Conservation (phyloP, 2,888 invertebrate species). For the Mythimna ferrago region DNA sequence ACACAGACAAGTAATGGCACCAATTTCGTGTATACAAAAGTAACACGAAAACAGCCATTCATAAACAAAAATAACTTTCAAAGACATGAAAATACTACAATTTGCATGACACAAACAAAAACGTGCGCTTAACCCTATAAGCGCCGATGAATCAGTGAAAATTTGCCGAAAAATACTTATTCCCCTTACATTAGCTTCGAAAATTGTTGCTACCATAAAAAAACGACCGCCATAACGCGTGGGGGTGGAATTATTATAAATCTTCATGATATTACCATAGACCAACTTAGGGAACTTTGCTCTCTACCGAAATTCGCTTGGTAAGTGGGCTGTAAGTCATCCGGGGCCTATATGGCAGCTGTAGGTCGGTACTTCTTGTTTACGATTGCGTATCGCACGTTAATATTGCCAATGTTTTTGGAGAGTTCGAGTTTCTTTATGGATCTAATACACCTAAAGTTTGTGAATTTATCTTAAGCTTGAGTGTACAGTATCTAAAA, state of each 20-base stretch:
- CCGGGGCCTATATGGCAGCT: conserved; percentile 74
- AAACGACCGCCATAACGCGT: conserved; percentile 81
- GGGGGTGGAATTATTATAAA: conserved; percentile 88
- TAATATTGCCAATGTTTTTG: conserved; percentile 50
- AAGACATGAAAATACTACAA: conserved; percentile 47
- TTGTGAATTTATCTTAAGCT: neutral
- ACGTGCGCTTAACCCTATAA: conserved; percentile 25
- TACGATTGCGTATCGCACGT: conserved; percentile 65
- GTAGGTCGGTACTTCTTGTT: conserved; percentile 74
- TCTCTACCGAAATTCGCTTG: conserved; percentile 83
- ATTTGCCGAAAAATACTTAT: conserved; percentile 74
- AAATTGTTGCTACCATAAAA: conserved; percentile 84
- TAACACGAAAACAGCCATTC: conserved; percentile 33
- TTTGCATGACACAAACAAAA: conserved; percentile 55
- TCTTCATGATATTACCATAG: conserved; percentile 90
- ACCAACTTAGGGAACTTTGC: conserved; percentile 88
- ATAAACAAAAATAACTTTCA: conserved; percentile 44
- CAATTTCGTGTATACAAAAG: conserved; percentile 14
- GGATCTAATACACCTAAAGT: conserved; percentile 5
- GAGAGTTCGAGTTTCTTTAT: conserved; percentile 19
- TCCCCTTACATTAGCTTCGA: conserved; percentile 78
- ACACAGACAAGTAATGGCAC: conserved; percentile 6
- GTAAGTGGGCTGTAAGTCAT: conserved; percentile 89
- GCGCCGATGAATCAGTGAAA: conserved; percentile 71
- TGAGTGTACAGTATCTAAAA: conserved; percentile 1